Evolutionary conservation across 2,113 vertebrate species (phyloP), one percentile per base, ranked within the genome.

Genomic region (Paedocypris sp.): DNA sequence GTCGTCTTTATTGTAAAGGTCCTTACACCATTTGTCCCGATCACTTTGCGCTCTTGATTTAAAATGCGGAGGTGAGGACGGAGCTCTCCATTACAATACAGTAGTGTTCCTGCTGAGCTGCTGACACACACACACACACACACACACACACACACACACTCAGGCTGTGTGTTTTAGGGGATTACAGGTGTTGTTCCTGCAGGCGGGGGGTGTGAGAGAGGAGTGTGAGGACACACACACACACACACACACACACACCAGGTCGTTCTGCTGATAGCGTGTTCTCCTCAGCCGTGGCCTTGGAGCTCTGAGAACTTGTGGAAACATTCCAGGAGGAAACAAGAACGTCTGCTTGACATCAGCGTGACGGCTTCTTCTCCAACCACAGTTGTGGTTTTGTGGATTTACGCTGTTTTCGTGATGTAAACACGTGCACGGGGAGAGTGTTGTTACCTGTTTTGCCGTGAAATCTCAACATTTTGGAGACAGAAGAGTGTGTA

Each of bases 21-120:
- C 12, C 38, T 48, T 46, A 18, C 16, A 38, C 62, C 62, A 66
- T 70, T 70, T 70, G 68, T 32, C 18, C 26, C 41, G 12, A 9
- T 53, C 47, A 51, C 53, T 50, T 39, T 39, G 29, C n/a, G 29
- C 45, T 52, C 67, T 39, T 39, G 38, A 29, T 45, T 46, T 26
- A 8, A 58, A 35, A 49, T 62, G 51, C 57, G 64, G 52, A 36
- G 52, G 23, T 28, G 52, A 33, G 69, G 67, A 62, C 50, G 49
- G 59, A 65, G 51, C 20, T 69, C 60, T 72, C 57, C 75, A 78
- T 79, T 75, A 75, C 60, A 68, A 62, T 64, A 64, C 62, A 76
- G 69, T 62, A 62, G 64, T 33, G 35, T 41, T 69, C 73, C 70
- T 70, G 61, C 35, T 48, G 73, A 56, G 64, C 58, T 50, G 35